Evolutionary conservation across 2,888 invertebrate species (phyloP), one percentile per base, ranked within the genome.

Genomic region (Antheraea yamamai): DNA sequence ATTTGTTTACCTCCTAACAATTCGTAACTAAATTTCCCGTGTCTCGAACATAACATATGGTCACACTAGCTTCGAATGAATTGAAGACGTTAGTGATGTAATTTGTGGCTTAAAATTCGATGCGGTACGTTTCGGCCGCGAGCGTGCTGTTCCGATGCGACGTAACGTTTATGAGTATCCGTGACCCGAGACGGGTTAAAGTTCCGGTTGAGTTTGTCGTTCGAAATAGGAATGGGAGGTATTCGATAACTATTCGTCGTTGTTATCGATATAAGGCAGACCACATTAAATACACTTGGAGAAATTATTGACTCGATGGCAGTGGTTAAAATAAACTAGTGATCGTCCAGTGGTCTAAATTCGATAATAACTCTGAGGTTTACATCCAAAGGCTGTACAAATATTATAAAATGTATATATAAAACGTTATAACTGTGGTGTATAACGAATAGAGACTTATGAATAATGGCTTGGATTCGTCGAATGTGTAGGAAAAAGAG

Each of bases 81-180:
- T 70, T 20, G 30, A 18, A 39, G 20, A 70, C 70, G n/a, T 70
- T 70, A 70, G 70, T 70, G 70, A 70, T 39, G 70, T 70, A 70
- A 70, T 70, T 70, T 39, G 70, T 70, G 70, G 70, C 20, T 39
- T 39, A n/a, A 70, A n/a, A 70, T 70, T 70, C 70, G 39, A 7
- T 39, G 70, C 70, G 70, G 39, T 70, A 39, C 70, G 70, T 70
- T 70, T 70, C 10, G 70, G 12, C 39, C 18, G 30, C 20, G 23
- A 47, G 2, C 26, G 64, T 23, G 70, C n/a, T 20, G 20, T 39
- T 70, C n/a, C 39, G 70, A 70, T 20, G 39, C 39, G 70, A 70
- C 39, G 70, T 70, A 70, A 70, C 70, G 39, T 70, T 20, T 70
- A 70, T 39, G 20, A 10, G 70, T 70, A 70, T 70, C 39, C 39